Base-by-base conservation (phyloP, 2,888 invertebrate species). In the Acronicta psi region DNA sequence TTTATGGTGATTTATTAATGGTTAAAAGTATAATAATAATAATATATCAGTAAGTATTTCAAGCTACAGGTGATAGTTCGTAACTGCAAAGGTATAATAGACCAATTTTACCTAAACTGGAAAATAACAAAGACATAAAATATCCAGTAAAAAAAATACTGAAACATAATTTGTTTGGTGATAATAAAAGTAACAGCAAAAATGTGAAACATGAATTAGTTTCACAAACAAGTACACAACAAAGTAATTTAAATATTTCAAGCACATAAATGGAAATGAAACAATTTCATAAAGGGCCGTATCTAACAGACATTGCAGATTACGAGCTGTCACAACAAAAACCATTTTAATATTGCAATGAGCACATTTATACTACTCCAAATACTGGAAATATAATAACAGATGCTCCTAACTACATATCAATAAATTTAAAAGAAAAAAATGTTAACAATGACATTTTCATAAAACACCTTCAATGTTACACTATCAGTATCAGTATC, bases 401-500 rank as follows among this genome's bases (percentile, higher is more conserved):
- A 62, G 36, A 36, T 59, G 49, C 45, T 45, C 13, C 46, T 62
- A 62, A 37, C 44, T 46, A 57, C 29, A 54, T 41, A 61, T 60
- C 37, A 37, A 71, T 51, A 59, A 51, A 51, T 71, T 59, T 59
- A 8, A 50, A 72, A 60, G 44, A 54, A 62, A 61, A 66, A 69
- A 73, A 55, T 75, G 65, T 76, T 76, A 59, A 73, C 73, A 69
- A 49, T 60, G 52, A 69, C 68, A 61, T 68, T 66, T 42, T 72
- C 61, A 69, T 72, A 63, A 56, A 75, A 72, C 64, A 73, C 59
- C 55, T 76, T 75, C 47, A 57, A 25, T 50, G 61, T 66, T 83
- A 82, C 71, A 79, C 76, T 80, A 79, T 88, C 88, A 88, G 87
- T 80, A 79, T 88, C 88, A 88, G 87, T 88, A 88, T 87, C 87